A percentile compares a stretch with the other conserved stretches of the same genome.
Evolutionary conservation across 1,140 invertebrate genomes (phyloP).

Genomic region (Rhysida immarginata): DNA sequence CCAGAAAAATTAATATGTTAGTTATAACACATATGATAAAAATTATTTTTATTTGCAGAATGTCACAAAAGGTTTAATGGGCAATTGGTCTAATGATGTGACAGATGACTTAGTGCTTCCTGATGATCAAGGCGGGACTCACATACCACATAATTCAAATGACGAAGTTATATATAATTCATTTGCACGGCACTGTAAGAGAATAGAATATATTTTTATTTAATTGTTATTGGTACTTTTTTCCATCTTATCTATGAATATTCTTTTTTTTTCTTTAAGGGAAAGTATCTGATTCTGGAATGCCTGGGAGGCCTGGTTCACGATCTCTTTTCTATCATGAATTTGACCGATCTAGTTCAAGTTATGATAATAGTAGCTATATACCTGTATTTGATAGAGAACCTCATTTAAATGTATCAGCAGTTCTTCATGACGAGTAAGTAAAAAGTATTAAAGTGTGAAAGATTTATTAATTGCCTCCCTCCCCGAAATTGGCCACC

Average conservation of each 20-base stretch:
- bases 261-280: slow-evolving; percentile 34
- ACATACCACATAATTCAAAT: slow-evolving; percentile 42
- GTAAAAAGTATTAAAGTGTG: no score
- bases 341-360: slow-evolving; percentile 57
- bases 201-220: slow-evolving; percentile 2
- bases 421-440: no score
- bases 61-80: slow-evolving; percentile 73
- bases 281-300: slow-evolving; percentile 63
- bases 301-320: slow-evolving; percentile 40
- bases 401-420: no score
- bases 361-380: slow-evolving; percentile 61
- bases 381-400: slow-evolving; percentile 50
- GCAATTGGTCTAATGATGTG: slow-evolving; percentile 76
- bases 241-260: no score
- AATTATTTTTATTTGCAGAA: slow-evolving; percentile 44
- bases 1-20: slow-evolving; percentile 6
- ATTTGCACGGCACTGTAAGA: slow-evolving; percentile 55
- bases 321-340: slow-evolving; percentile 60
- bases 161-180: slow-evolving; percentile 54
- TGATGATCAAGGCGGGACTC: slow-evolving; percentile 40
- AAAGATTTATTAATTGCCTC: no score
- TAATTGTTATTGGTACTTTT: not conserved
- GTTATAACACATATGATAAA: not conserved
- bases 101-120: slow-evolving; percentile 67
- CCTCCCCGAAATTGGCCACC: no score